Percentiles rank a stretch among this genome's conserved stretches.
phyloP scores from a whole-genome alignment of 2,888 invertebrate species.

The Panzeria rudis region DNA sequence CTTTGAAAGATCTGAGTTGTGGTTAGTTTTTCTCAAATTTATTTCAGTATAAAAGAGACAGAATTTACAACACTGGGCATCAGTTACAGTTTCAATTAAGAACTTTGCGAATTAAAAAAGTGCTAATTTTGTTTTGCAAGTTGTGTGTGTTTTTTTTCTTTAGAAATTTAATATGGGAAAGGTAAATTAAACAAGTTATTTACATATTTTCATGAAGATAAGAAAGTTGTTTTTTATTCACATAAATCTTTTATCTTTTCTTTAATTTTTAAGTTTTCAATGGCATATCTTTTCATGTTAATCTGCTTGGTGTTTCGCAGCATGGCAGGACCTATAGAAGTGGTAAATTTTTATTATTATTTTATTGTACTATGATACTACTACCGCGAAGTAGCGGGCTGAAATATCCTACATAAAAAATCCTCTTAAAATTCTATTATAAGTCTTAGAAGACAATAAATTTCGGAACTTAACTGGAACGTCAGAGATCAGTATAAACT shows the following conservation, averaged over 20 bases:
- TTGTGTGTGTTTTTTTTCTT: not conserved
- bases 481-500: too few species aligned
- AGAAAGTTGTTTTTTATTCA: slow-evolving; percentile 15
- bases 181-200: slow-evolving; percentile 17
- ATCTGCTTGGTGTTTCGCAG: slow-evolving; percentile 31
- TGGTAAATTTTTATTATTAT: slow-evolving; percentile 26
- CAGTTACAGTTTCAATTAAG: slow-evolving; percentile 59
- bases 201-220: not conserved
- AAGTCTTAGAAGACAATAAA: too few species aligned
- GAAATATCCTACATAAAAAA: too few species aligned
- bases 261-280: not conserved
- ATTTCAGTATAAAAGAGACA: slow-evolving; percentile 61
- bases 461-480: too few species aligned
- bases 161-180: slow-evolving; percentile 54
- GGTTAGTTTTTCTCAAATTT: slow-evolving; percentile 28
- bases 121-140: slow-evolving; percentile 56
- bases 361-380: not conserved
- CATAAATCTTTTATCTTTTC: slow-evolving; percentile 5
- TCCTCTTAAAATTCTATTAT: too few species aligned
- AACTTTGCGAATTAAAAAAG: slow-evolving; percentile 50
- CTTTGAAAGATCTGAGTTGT: slow-evolving; percentile 28
- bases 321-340: slow-evolving; percentile 65
- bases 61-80: slow-evolving; percentile 23
- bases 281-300: slow-evolving; percentile 33
- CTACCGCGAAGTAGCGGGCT: too few species aligned